Conservation (phyloP, 2,888 invertebrate genomes). For the Drosophila atripex region DNA sequence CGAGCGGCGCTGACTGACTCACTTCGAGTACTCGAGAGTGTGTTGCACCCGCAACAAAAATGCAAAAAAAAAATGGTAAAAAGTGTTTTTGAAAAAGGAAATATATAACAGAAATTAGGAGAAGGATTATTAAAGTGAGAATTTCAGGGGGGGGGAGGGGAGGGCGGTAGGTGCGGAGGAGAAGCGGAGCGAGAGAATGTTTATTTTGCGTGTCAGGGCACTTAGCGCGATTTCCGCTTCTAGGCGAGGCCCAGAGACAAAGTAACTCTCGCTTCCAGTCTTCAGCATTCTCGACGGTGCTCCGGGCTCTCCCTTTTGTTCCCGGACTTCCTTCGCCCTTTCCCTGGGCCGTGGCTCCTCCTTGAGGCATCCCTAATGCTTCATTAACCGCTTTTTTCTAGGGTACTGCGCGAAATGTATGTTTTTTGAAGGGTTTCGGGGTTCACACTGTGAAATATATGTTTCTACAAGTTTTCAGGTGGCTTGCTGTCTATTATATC, state of each 20-base stretch:
- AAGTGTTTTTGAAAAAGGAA: constrained; percentile 6
- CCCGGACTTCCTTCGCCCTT: background rate
- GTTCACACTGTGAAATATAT: too few relatives aligned
- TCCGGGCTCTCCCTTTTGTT: background rate
- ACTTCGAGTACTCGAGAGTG: constrained; percentile 69
- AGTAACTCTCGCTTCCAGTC: constrained; percentile 24
- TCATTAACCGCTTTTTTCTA: constrained; percentile 55
- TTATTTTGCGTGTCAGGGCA: constrained; percentile 73
- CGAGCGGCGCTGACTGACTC: constrained; percentile 54
- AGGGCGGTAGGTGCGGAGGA: too few relatives aligned
- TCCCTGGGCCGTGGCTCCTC: constrained; percentile 8
- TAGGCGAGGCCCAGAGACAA: constrained; percentile 44
- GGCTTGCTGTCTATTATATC: too few relatives aligned
- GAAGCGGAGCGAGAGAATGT: constrained; percentile 50
- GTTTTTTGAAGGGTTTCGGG: too few relatives aligned
- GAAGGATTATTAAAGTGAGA: constrained; percentile 22
- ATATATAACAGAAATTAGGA: constrained; percentile 15
- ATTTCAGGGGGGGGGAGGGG: too few relatives aligned
- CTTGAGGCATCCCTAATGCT: constrained; percentile 65
- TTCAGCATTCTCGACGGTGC: constrained; percentile 13
- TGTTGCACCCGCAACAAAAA: constrained; percentile 68
- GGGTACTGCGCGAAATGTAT: background rate
- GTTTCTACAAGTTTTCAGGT: too few relatives aligned
- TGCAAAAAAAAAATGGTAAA: constrained; percentile 1
- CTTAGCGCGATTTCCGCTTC: constrained; percentile 71